phyloP scores from a whole-genome alignment of 2,888 invertebrate genomes.

The Andrena minutula region DNA sequence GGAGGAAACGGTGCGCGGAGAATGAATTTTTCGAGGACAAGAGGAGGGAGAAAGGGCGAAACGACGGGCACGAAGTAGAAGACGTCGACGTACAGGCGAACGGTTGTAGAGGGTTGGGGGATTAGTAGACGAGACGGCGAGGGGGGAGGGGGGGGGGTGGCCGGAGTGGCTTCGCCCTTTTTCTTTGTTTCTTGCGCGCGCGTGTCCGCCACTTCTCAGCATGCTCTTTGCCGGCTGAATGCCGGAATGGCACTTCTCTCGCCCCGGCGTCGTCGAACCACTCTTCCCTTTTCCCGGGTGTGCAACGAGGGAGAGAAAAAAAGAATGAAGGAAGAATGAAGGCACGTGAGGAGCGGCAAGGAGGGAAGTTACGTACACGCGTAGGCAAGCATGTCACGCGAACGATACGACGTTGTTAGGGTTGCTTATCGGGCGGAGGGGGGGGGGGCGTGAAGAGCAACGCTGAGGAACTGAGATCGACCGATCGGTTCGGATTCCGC shows the following conservation, averaged over 20 bases:
- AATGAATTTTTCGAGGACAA: constrained; percentile 34
- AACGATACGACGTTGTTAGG: constrained; percentile 69
- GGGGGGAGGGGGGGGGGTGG: constrained; percentile 35
- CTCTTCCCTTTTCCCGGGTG: constrained; percentile 73
- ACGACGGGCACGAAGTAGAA: background rate
- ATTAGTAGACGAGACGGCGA: constrained; percentile 31
- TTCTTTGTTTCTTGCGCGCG: constrained; percentile 60
- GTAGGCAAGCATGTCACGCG: constrained; percentile 66
- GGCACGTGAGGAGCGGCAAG: constrained; percentile 18
- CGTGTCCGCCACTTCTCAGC: constrained; percentile 62
- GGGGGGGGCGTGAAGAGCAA: constrained; percentile 16
- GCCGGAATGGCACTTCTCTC: constrained; percentile 70
- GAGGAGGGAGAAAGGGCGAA: background rate
- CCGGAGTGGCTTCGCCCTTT: constrained; percentile 61
- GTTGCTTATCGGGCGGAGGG: constrained; percentile 51
- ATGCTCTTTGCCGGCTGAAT: constrained; percentile 67
- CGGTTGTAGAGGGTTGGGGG: background rate
- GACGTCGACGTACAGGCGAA: constrained; percentile 30
- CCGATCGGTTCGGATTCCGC: constrained; percentile 31
- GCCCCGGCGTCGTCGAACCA: constrained; percentile 64
- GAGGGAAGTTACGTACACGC: constrained; percentile 27
- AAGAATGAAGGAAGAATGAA: constrained; percentile 41
- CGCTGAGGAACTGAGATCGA: constrained; percentile 21
- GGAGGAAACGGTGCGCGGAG: constrained; percentile 4
- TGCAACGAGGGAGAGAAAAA: constrained; percentile 64